Percentiles rank a stretch among this genome's conserved stretches.
phyloP scores from a whole-genome alignment of 2,888 invertebrate genomes.

The Ariolimax columbianus region DNA sequence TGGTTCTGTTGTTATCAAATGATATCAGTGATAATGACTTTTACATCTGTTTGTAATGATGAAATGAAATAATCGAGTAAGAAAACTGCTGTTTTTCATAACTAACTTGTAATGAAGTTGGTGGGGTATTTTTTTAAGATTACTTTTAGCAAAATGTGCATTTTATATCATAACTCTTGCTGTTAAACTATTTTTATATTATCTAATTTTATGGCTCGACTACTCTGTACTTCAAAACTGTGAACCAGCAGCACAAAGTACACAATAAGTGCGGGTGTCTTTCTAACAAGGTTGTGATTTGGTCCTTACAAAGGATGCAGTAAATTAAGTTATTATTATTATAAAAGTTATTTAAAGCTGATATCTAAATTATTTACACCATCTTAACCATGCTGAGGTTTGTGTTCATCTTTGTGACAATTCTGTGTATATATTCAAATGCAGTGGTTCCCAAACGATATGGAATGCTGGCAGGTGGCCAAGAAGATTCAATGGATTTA shows the following conservation, averaged over 20 bases:
- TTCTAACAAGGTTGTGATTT: constrained; percentile 49
- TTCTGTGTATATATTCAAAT: not conserved
- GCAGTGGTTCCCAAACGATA: no score
- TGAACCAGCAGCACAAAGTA: constrained; percentile 28
- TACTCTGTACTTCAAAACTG: constrained; percentile 28
- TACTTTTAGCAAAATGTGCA: constrained; percentile 17
- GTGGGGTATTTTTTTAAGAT: not conserved
- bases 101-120: not conserved
- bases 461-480: no score
- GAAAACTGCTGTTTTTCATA: constrained; percentile 20
- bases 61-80: not conserved
- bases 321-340: constrained; percentile 33
- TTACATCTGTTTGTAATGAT: not conserved
- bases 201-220: constrained; percentile 4
- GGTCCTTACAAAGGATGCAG: constrained; percentile 14
- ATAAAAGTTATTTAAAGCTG: constrained; percentile 29
- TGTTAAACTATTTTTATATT: constrained; percentile 39
- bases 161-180: constrained; percentile 25
- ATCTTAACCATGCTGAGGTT: not conserved
- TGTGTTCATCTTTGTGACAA: constrained; percentile 5
- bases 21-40: not conserved
- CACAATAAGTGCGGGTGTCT: constrained; percentile 37
- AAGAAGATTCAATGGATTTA: no score
- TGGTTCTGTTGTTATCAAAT: not conserved
- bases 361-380: constrained; percentile 45